Percentiles rank a stretch among this genome's conserved stretches.
Conservation (phyloP, 2,888 invertebrate species). For the Eledona agricola region DNA sequence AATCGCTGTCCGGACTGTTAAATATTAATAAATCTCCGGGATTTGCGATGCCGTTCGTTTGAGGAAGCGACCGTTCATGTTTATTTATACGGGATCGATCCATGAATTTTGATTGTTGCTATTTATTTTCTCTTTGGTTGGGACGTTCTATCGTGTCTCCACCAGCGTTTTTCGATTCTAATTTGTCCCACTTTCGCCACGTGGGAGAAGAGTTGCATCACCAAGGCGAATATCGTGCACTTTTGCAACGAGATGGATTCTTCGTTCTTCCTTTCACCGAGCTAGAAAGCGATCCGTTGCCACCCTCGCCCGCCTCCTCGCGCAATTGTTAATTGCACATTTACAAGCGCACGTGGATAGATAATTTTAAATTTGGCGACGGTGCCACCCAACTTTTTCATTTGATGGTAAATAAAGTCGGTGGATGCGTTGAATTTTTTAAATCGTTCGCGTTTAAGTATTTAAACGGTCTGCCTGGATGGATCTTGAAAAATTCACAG, state of each 20-base stretch:
- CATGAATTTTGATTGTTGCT: constrained; percentile 33
- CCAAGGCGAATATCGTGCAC: constrained; percentile 35
- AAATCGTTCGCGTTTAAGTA: too few species aligned
- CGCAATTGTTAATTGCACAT: too few species aligned
- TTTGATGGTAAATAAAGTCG: constrained; percentile 14
- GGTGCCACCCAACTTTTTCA: constrained; percentile 9
- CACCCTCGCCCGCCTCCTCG: not conserved
- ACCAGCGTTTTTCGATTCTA: constrained; percentile 1
- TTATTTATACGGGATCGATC: constrained; percentile 32
- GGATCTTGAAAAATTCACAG: too few species aligned
- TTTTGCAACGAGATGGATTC: constrained; percentile 30
- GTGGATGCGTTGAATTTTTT: constrained; percentile 16
- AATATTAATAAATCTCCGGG: constrained; percentile 35
- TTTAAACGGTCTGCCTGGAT: too few species aligned
- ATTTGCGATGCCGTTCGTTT: constrained; percentile 30
- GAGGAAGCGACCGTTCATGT: constrained; percentile 31
- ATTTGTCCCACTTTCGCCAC: constrained; percentile 29
- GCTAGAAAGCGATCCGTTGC: constrained; percentile 27
- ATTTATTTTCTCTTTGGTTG: constrained; percentile 21
- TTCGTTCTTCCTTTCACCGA: constrained; percentile 35
- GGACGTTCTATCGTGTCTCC: not conserved
- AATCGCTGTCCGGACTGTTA: constrained; percentile 31
- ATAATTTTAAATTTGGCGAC: too few species aligned
- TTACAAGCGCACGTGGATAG: too few species aligned
- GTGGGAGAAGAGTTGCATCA: constrained; percentile 37